Conservation (phyloP, 2,797 vertebrate species). For the Heterohyrax brucei region DNA sequence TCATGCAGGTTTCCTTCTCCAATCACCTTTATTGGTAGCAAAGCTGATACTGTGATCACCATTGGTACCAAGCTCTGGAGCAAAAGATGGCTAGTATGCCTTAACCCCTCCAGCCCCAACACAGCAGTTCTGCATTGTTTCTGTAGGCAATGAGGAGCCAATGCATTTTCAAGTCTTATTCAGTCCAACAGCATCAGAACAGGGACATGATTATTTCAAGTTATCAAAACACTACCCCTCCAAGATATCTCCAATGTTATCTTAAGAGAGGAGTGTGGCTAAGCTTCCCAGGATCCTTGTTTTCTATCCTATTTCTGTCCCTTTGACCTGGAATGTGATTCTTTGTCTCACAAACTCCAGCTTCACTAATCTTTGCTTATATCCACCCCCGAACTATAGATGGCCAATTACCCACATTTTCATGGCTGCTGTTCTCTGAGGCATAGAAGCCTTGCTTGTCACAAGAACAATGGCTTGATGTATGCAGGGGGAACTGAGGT, state of each 20-base stretch:
- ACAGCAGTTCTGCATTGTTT: too few relatives aligned
- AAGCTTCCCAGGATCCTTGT: background rate
- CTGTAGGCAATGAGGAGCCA: background rate
- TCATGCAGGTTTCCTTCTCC: background rate
- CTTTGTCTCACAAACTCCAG: slow-evolving; percentile 26
- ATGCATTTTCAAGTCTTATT: background rate
- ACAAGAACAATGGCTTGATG: slow-evolving; percentile 51
- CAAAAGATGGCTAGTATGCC: background rate
- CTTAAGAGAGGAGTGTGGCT: background rate
- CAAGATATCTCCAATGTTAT: background rate
- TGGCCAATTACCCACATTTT: background rate
- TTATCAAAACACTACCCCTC: background rate
- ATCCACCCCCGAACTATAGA: background rate
- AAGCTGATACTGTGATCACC: background rate
- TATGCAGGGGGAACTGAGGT: slow-evolving; percentile 40
- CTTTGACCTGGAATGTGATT: slow-evolving; percentile 60
- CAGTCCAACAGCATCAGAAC: background rate
- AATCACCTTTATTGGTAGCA: background rate
- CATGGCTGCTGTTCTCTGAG: slow-evolving; percentile 61
- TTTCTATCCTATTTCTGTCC: background rate
- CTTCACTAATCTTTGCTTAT: background rate
- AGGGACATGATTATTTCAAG: background rate
- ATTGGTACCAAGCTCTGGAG: background rate
- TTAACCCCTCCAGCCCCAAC: background rate
- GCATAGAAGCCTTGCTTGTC: slow-evolving; percentile 55